phyloP scores from a whole-genome alignment of 2,888 invertebrate genomes.

The Drosophila prostipennis region DNA sequence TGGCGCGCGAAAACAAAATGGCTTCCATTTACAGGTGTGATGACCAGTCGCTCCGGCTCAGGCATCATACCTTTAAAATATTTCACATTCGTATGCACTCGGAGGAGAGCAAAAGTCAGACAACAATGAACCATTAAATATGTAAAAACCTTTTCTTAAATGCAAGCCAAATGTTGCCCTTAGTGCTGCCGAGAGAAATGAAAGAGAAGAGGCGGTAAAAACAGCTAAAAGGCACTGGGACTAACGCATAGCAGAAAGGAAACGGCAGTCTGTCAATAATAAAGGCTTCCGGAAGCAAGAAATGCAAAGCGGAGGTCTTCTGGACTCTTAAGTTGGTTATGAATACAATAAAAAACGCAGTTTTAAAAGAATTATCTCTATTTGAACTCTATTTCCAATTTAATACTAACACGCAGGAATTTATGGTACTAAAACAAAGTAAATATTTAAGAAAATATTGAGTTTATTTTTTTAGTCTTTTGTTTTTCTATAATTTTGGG shows the following conservation, averaged over 20 bases:
- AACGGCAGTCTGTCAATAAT: slow-evolving; percentile 39
- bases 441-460: no score
- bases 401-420: no score
- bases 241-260: slow-evolving; percentile 15
- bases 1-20: slow-evolving; percentile 9
- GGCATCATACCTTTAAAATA: slow-evolving; percentile 1
- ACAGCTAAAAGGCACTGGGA: neutral
- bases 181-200: slow-evolving; percentile 20
- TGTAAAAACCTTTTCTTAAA: slow-evolving; percentile 64
- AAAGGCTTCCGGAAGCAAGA: slow-evolving; percentile 21
- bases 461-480: no score
- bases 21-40: slow-evolving; percentile 27
- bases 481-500: no score
- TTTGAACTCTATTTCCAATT: neutral
- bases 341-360: neutral
- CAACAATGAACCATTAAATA: slow-evolving; percentile 59
- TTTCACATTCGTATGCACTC: slow-evolving; percentile 11
- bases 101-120: slow-evolving; percentile 13
- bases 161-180: slow-evolving; percentile 63
- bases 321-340: slow-evolving; percentile 11
- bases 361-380: neutral
- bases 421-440: no score
- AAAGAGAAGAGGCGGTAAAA: slow-evolving; percentile 6
- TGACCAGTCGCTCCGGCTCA: slow-evolving; percentile 24
- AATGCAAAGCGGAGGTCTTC: slow-evolving; percentile 7